Conservation (phyloP, 2,888 invertebrate species). For the Dicyrtoma fusca region DNA sequence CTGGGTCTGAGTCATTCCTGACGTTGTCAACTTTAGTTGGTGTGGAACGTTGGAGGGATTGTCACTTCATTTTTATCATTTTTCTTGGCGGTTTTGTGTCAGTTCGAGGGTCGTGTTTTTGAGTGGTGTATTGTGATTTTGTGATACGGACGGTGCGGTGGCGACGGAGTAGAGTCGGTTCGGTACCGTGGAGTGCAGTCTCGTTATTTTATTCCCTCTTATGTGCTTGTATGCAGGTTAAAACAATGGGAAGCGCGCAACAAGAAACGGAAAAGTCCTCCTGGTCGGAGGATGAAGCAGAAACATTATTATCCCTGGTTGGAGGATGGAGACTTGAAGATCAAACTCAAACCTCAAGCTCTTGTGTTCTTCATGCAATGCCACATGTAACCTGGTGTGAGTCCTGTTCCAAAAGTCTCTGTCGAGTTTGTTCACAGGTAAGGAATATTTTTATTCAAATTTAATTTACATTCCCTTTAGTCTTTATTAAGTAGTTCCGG, state of each 20-base stretch:
- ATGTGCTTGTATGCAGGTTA: neutral
- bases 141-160: neutral
- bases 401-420: slow-evolving; percentile 55
- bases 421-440: slow-evolving; percentile 55
- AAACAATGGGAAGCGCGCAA: slow-evolving; percentile 49
- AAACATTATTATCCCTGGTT: slow-evolving; percentile 34
- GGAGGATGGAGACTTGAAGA: slow-evolving; percentile 55
- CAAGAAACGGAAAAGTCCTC: slow-evolving; percentile 39
- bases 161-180: neutral
- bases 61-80: too few species aligned
- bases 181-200: neutral
- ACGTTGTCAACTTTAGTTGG: neutral
- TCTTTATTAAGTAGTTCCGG: too few species aligned
- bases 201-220: neutral
- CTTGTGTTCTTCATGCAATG: slow-evolving; percentile 55
- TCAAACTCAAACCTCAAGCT: slow-evolving; percentile 34
- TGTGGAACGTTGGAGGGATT: neutral
- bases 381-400: slow-evolving; percentile 56
- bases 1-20: too few species aligned
- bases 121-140: too few species aligned
- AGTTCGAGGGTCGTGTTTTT: too few species aligned
- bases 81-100: too few species aligned
- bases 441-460: neutral
- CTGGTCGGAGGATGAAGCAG: slow-evolving; percentile 49
- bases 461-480: neutral